Conservation (phyloP, 2,888 invertebrate genomes). For the Parasteatoda lunata region DNA sequence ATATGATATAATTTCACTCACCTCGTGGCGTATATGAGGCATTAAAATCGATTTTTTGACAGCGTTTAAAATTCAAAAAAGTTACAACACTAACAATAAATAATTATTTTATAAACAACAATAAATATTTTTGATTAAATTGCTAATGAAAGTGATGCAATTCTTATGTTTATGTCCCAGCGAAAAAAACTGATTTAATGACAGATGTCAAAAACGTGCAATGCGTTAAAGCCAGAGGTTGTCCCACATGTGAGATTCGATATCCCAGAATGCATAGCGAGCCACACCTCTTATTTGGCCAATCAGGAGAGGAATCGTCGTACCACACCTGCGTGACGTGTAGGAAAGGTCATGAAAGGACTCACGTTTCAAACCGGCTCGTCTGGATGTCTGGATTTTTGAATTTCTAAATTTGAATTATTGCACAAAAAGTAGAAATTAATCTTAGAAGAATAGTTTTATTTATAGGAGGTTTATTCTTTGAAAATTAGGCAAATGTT, state of each 20-base stretch:
- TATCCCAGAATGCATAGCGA: conserved; percentile 34
- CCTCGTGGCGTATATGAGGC: too few relatives aligned
- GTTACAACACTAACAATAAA: too few relatives aligned
- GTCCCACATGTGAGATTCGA: conserved; percentile 21
- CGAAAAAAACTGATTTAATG: neutral
- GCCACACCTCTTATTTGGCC: conserved; percentile 44
- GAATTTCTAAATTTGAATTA: neutral
- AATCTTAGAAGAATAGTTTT: too few relatives aligned
- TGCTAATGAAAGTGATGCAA: too few relatives aligned
- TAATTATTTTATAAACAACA: too few relatives aligned
- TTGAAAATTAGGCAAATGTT: too few relatives aligned
- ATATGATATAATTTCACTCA: too few relatives aligned
- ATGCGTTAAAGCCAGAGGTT: neutral
- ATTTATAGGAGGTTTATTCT: too few relatives aligned
- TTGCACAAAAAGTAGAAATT: neutral
- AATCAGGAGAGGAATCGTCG: conserved; percentile 29
- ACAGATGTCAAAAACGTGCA: neutral
- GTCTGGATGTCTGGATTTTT: neutral
- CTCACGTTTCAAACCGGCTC: neutral
- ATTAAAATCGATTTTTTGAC: too few relatives aligned
- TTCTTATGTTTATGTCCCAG: too few relatives aligned
- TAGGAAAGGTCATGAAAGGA: conserved; percentile 2
- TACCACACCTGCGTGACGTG: conserved; percentile 44
- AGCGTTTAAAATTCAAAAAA: too few relatives aligned
- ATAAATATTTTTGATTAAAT: too few relatives aligned